These are phyloP conservation scores for Strigamia transsilvanica DNA, from an alignment of 2,888 invertebrate genomes.

Conservation along the genomic window DNA sequence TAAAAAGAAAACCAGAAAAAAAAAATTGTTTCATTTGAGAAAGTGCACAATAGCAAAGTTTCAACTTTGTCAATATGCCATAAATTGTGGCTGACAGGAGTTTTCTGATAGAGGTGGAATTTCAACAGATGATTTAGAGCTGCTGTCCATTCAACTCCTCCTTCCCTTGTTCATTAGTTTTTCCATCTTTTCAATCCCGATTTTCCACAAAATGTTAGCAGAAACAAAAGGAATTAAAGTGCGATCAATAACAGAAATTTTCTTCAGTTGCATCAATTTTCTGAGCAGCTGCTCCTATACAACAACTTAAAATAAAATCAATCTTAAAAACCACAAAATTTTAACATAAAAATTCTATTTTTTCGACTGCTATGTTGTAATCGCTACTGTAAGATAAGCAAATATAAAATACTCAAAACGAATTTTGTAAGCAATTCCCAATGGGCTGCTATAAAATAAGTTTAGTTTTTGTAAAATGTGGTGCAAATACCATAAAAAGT, in stretches of 20 bases:
- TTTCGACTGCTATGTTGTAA: too few species aligned
- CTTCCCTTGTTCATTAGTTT: conserved; percentile 33
- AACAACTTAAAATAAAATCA: neutral
- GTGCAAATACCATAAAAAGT: too few species aligned
- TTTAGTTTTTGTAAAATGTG: too few species aligned
- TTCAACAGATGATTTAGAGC: conserved; percentile 44
- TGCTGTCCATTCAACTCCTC: conserved; percentile 37
- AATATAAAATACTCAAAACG: too few species aligned
- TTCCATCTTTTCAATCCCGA: neutral
- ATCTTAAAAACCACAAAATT: neutral
- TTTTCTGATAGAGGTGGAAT: conserved; percentile 40
- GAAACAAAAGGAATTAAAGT: conserved; percentile 40
- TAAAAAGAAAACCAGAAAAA: neutral
- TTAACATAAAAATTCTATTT: too few species aligned
- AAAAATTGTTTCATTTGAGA: conserved; percentile 36
- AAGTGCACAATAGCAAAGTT: conserved; percentile 46
- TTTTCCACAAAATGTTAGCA: neutral
- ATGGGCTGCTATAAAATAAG: too few species aligned
- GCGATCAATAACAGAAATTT: conserved; percentile 22
- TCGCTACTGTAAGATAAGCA: too few species aligned
- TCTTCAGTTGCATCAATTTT: neutral
- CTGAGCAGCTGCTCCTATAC: neutral
- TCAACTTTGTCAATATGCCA: conserved; percentile 43
- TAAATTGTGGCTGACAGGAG: conserved; percentile 40
- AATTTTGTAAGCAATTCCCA: too few species aligned